Conservation (phyloP, 2,113 vertebrate species). For the Mohoua ochrocephala region DNA sequence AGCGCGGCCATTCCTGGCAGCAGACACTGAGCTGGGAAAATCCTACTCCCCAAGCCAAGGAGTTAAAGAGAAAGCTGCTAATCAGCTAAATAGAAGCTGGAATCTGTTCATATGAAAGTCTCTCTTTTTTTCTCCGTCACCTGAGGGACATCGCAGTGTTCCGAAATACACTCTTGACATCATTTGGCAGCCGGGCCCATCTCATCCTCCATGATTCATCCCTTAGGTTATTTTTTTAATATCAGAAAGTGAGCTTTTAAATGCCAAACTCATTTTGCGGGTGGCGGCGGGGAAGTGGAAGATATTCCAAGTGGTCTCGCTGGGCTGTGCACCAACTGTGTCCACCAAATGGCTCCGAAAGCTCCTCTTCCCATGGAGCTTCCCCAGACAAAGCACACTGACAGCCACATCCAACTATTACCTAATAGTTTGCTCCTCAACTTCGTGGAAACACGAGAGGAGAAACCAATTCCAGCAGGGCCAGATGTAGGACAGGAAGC, state of each 20-base stretch:
- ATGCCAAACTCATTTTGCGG: conserved; percentile 78
- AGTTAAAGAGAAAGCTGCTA: conserved; percentile 72
- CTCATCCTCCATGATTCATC: conserved; percentile 66
- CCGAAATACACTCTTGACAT: conserved; percentile 70
- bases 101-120: conserved; percentile 66
- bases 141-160: conserved; percentile 67
- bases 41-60: conserved; percentile 59
- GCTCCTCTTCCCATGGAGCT: conserved; percentile 55
- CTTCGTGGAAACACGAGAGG: neutral
- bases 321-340: conserved; percentile 72
- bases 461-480: neutral
- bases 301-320: conserved; percentile 72
- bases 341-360: conserved; percentile 72
- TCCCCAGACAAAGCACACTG: conserved; percentile 39
- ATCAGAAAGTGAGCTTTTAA: conserved; percentile 76
- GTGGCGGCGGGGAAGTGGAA: conserved; percentile 59
- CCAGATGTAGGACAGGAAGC: neutral
- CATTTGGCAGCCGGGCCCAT: conserved; percentile 65
- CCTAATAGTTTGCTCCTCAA: conserved; percentile 57
- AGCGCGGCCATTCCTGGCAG: conserved; percentile 62
- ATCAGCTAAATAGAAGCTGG: conserved; percentile 79
- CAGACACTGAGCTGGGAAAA: conserved; percentile 38
- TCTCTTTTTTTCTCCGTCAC: conserved; percentile 40
- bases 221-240: conserved; percentile 77
- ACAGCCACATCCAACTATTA: conserved; percentile 55